Evolutionary conservation across 1,140 invertebrate species (phyloP).

Genomic region (Cotesia typhae): DNA sequence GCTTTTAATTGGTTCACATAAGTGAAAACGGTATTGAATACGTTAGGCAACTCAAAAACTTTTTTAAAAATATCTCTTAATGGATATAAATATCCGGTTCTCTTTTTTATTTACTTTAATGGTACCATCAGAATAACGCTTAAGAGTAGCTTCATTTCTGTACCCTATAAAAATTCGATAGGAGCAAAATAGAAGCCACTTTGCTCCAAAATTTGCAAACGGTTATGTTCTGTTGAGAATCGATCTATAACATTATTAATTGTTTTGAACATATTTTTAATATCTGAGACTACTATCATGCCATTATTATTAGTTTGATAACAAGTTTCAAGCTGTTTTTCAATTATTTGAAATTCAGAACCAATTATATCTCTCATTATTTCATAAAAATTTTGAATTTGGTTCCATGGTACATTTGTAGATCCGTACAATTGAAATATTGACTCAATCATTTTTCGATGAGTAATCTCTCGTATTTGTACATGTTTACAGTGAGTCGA

Average conservation of each 20-base stretch:
- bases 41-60: constrained; percentile 26
- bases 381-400: neutral
- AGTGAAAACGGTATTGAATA: neutral
- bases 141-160: neutral
- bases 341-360: neutral
- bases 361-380: neutral
- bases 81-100: constrained; percentile 19
- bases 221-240: constrained; percentile 20
- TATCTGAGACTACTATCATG: neutral
- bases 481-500: too few relatives aligned
- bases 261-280: neutral
- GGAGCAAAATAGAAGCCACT: constrained; percentile 9
- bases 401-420: neutral
- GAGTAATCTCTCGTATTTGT: too few relatives aligned
- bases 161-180: constrained; percentile 17
- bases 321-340: neutral
- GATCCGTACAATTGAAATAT: neutral
- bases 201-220: constrained; percentile 4
- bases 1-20: constrained; percentile 20
- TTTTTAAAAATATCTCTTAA: constrained; percentile 25
- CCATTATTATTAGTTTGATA: neutral
- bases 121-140: constrained; percentile 15
- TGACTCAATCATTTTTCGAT: neutral
- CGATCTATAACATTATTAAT: neutral
- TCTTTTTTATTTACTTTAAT: neutral